These are phyloP conservation scores for Hypanus sabinus DNA, from an alignment of 2,113 vertebrate genomes.

Conservation along the genomic window DNA sequence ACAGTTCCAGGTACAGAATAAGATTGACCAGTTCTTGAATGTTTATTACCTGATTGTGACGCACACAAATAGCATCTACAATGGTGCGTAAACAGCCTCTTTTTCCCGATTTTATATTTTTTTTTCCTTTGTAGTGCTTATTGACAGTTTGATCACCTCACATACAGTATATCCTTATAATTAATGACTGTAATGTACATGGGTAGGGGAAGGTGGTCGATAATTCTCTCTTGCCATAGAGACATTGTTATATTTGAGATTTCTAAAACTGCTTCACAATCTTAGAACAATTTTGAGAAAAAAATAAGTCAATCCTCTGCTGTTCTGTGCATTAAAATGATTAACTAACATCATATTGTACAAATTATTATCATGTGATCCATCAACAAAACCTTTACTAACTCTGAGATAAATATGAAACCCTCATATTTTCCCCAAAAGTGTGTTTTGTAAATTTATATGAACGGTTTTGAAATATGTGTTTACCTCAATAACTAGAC, in stretches of 20 bases:
- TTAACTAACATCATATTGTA: background rate
- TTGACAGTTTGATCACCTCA: slow-evolving; percentile 18
- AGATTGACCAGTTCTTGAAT: background rate
- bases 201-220: background rate
- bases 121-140: background rate
- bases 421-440: background rate
- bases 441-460: background rate
- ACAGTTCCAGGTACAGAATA: background rate
- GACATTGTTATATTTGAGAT: slow-evolving; percentile 30
- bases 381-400: background rate
- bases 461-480: background rate
- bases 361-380: background rate
- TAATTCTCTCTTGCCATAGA: slow-evolving; percentile 6
- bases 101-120: background rate
- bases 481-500: background rate
- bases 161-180: background rate
- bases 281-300: background rate
- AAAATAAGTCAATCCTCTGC: background rate
- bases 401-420: background rate
- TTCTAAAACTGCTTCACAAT: background rate
- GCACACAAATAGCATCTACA: background rate
- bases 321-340: background rate
- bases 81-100: background rate
- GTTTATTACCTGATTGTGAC: background rate
- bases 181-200: background rate